phyloP scores from a whole-genome alignment of 2,113 vertebrate genomes.

The Paedocypris sp. region DNA sequence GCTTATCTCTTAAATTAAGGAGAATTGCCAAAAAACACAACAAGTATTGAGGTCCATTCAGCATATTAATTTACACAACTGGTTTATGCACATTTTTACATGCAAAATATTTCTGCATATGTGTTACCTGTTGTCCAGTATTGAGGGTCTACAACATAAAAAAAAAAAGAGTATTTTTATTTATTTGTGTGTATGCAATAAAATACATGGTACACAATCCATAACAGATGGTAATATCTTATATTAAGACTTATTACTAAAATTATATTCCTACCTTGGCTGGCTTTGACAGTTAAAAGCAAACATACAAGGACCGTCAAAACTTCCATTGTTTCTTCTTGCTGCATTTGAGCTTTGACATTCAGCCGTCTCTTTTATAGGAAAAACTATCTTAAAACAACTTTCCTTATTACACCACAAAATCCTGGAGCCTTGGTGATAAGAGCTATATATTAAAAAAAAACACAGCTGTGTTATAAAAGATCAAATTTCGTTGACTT shows the following conservation, averaged over 20 bases:
- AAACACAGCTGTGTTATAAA: not conserved
- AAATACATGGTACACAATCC: too few relatives aligned
- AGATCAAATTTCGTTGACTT: too few relatives aligned
- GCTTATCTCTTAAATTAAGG: not conserved
- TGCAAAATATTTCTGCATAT: not conserved
- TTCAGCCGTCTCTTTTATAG: not conserved
- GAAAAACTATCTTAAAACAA: not conserved
- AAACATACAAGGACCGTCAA: not conserved
- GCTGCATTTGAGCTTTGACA: not conserved
- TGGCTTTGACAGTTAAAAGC: not conserved
- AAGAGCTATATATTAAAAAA: not conserved
- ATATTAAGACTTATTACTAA: not conserved
- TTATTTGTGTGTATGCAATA: not conserved
- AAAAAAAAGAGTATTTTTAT: too few relatives aligned
- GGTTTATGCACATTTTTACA: too few relatives aligned
- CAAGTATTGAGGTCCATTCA: too few relatives aligned
- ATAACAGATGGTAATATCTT: too few relatives aligned
- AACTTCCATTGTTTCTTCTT: not conserved
- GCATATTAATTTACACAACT: too few relatives aligned
- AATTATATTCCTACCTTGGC: not conserved
- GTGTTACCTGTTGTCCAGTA: constrained; percentile 9
- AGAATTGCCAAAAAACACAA: not conserved
- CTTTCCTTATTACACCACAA: not conserved
- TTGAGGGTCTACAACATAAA: too few relatives aligned
- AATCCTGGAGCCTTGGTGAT: not conserved